phyloP scores from a whole-genome alignment of 2,797 vertebrate genomes.

The Rhincodon typus region DNA sequence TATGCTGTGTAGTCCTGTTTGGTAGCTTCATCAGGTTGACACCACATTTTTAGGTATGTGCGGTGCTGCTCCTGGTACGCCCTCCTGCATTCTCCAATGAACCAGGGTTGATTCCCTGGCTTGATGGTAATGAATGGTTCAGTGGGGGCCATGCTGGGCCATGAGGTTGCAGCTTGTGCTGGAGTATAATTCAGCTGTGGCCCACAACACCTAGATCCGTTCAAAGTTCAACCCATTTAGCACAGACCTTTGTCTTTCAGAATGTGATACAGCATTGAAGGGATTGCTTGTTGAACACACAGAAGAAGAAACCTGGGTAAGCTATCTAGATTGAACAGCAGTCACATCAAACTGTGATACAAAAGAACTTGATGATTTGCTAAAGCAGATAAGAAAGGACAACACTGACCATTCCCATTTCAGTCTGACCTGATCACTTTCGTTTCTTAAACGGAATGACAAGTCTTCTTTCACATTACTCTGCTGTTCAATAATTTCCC shows the following conservation, averaged over 20 bases:
- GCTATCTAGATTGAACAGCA: neutral
- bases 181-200: too few relatives aligned
- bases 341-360: neutral
- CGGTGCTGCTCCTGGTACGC: too few relatives aligned
- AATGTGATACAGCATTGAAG: neutral
- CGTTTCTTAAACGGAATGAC: neutral
- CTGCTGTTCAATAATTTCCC: neutral
- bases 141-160: too few relatives aligned
- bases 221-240: too few relatives aligned
- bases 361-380: neutral
- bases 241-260: neutral
- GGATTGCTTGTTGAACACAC: neutral
- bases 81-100: too few relatives aligned
- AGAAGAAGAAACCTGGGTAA: neutral
- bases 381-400: neutral
- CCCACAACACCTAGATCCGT: too few relatives aligned
- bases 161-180: too few relatives aligned
- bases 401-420: neutral
- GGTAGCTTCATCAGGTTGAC: too few relatives aligned
- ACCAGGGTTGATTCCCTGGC: too few relatives aligned
- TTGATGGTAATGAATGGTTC: too few relatives aligned
- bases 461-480: neutral
- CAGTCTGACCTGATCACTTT: neutral
- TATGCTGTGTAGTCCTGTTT: too few relatives aligned
- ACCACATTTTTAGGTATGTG: too few relatives aligned